Percentiles rank a stretch among this genome's conserved stretches.
Evolutionary conservation across 1,140 invertebrate species (phyloP).

Genomic region (Drosophila persimilis): DNA sequence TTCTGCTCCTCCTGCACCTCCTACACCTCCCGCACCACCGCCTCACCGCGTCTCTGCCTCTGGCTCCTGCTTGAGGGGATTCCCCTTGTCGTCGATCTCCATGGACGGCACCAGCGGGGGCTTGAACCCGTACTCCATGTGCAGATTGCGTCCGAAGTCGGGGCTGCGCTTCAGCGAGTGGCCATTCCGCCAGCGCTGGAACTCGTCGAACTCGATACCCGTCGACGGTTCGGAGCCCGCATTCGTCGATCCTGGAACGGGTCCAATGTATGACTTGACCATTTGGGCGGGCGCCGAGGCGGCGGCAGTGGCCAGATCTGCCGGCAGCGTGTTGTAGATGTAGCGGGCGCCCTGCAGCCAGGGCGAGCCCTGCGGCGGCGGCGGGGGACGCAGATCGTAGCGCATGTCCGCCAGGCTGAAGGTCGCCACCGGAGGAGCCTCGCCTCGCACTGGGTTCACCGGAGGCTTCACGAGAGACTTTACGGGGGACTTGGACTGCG

Average conservation of each 20-base stretch:
- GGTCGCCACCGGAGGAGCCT: slow-evolving; percentile 64
- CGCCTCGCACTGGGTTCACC: slow-evolving; percentile 46
- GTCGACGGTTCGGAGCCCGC: background rate
- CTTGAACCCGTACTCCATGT: slow-evolving; percentile 92
- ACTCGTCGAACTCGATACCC: slow-evolving; percentile 73
- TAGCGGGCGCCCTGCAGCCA: slow-evolving; percentile 74
- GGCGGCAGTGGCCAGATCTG: slow-evolving; percentile 58
- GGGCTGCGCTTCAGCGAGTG: slow-evolving; percentile 82
- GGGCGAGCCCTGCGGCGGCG: slow-evolving; percentile 60
- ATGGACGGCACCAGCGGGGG: slow-evolving; percentile 90
- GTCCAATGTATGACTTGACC: slow-evolving; percentile 63
- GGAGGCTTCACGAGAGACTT: slow-evolving; percentile 43
- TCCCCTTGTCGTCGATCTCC: slow-evolving; percentile 89
- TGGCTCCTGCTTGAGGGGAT: slow-evolving; percentile 83
- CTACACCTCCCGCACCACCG: background rate
- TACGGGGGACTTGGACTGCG: slow-evolving; percentile 21
- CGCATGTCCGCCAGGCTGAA: slow-evolving; percentile 72
- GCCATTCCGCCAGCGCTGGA: slow-evolving; percentile 84
- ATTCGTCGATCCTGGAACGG: slow-evolving; percentile 71
- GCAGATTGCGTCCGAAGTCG: slow-evolving; percentile 86
- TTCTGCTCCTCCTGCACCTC: background rate
- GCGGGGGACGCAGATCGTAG: slow-evolving; percentile 71
- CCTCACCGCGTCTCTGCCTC: slow-evolving; percentile 43
- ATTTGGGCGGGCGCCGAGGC: slow-evolving; percentile 53
- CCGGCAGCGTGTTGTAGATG: slow-evolving; percentile 74